Evolutionary conservation across 2,113 vertebrate species (phyloP), one percentile per base, ranked within the genome.

Genomic region (Amphiprion percula): DNA sequence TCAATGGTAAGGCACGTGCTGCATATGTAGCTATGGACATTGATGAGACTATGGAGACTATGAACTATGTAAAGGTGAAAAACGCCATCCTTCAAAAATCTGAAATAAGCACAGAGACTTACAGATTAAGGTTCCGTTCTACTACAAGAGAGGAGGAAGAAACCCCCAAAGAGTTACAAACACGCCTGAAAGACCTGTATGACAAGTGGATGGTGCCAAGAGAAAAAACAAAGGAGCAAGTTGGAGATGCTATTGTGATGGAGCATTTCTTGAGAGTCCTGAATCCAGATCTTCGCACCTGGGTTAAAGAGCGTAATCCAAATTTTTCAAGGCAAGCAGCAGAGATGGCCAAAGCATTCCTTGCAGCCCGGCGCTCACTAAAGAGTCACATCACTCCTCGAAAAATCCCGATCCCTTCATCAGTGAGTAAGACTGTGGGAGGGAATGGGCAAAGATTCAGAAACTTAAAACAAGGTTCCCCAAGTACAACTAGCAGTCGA

Each of bases 21-120:
- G 23, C 54, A 16, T 59, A 58, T 58, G 24, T 70, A 53, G 14
- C 49, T n/a, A 70, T 46, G 24, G 67, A 70, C 24, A 58, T 58
- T 15, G 54, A 19, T 56, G 23, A 54, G 21, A 21, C 21, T 21
- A 21, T 21, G 21, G 21, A 21, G 12, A 56, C 53, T 7, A 44
- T 55, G 33, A 23, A 55, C 5, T 28, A 68, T 0, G 17, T 19
- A 6, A 70, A 58, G 19, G 39, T 58, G 2, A 70, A 70, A 26
- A 11, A 10, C 0, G 39, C 54, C 46, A 17, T 70, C 2, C 10
- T 56, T 0, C 14, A 68, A 10, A 65, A 65, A 0, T 69, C 8
- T 46, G 53, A 69, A 44, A 56, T 69, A 2, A 0, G 1, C 3
- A 5, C 2, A 0, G 67, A 28, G 9, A 68, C 52, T 0, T n/a